Base-by-base conservation (phyloP, 2,888 invertebrate species). In the Cryptocheilus praepositus region DNA sequence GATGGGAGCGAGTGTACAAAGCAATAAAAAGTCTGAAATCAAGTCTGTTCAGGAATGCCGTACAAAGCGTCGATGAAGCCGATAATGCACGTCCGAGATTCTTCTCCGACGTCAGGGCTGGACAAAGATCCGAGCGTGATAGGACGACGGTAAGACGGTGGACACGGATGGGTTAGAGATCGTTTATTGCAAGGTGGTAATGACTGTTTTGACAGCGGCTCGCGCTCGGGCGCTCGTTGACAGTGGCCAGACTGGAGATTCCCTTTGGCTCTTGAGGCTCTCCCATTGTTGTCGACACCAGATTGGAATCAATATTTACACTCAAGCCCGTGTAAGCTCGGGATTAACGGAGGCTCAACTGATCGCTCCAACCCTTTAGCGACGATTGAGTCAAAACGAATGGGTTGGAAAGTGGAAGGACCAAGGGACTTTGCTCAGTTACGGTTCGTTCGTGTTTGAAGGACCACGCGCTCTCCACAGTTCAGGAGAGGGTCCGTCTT, bases 231-330 rank as follows among this genome's bases (percentile, higher is more conserved):
- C 62, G 60, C 8, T 67, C 63, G 46, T 67, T 71, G 69, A 74
- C 72, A 73, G 66, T 70, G 60, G 67, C 63, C 65, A 67, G 62
- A 61, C 62, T 64, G 70, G 71, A 67, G 73, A 67, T 60, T 73
- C 71, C 46, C 49, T 16, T 49, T 49, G 16, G 49, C 44, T 21
- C 49, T 22, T 46, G 28, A 25, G 61, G 46, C 16, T n/a, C 43
- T 21, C 28, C 80, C 76, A 83, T 86, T 86, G 84, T 85, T 63
- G 62, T 72, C 65, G 58, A 67, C 74, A 74, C 81, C 79, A 81
- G 85, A 86, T 86, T 83, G 83, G 80, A 85, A 86, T 86, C 86
- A 87, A 87, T 87, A 87, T 87, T 87, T 87, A 86, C 83, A 85
- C 77, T 84, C 77, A 74, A 77, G 68, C 73, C 77, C 64, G 71